These are phyloP conservation scores for Carposina sasakii DNA, from an alignment of 1,140 invertebrate species.

Conservation along the genomic window DNA sequence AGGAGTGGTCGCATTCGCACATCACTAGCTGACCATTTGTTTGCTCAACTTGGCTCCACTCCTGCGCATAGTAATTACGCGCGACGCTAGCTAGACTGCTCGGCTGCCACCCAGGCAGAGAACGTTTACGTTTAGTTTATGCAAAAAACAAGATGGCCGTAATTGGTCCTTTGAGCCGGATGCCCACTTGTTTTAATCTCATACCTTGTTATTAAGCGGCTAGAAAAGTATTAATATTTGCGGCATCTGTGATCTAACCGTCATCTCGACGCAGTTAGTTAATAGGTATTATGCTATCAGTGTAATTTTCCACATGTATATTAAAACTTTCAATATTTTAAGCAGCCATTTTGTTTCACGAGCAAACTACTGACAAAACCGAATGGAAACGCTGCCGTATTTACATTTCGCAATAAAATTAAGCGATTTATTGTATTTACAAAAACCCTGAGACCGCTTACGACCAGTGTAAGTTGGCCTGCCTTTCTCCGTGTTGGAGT, in stretches of 20 bases:
- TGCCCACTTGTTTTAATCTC: neutral
- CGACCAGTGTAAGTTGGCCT: constrained; percentile 16
- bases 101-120: constrained; percentile 41
- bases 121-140: constrained; percentile 30
- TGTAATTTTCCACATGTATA: neutral
- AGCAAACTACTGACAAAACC: too few relatives aligned
- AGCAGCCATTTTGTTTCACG: too few relatives aligned
- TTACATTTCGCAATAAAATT: constrained; percentile 29
- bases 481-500: neutral
- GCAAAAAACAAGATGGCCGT: constrained; percentile 14
- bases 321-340: neutral
- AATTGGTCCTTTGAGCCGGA: constrained; percentile 31
- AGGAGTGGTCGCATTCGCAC: neutral
- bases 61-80: constrained; percentile 26
- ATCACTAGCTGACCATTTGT: neutral
- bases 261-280: neutral
- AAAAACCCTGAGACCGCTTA: constrained; percentile 22
- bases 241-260: neutral
- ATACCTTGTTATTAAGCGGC: neutral
- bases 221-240: neutral
- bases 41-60: constrained; percentile 16
- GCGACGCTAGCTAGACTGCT: constrained; percentile 38
- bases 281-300: neutral
- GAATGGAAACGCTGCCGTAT: neutral
- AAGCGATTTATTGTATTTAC: constrained; percentile 41